Percentiles rank a stretch among this genome's conserved stretches.
These are phyloP conservation scores for Aurelia sp. DNA, from an alignment of 30 jellyfish, hydroid and myxozoan genomes.

Conservation along the genomic window DNA sequence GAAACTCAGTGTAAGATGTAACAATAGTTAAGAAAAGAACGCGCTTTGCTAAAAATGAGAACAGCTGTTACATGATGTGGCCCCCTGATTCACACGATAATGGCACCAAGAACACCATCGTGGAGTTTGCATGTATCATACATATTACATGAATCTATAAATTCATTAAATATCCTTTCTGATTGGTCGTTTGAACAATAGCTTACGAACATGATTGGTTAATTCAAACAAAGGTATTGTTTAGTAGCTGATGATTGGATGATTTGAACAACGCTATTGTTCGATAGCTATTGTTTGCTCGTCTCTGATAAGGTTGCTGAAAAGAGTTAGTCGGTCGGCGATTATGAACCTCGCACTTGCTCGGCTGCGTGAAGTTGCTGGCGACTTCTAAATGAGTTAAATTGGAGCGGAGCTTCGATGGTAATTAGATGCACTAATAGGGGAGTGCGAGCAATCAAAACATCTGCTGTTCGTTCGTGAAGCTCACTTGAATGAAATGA, in stretches of 20 bases:
- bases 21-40: not conserved
- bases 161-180: conserved; percentile 7
- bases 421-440: not conserved
- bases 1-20: no score
- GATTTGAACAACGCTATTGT: conserved; percentile 41
- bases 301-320: conserved; percentile 45
- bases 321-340: conserved; percentile 52
- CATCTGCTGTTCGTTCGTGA: no score
- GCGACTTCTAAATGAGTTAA: conserved; percentile 66
- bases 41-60: not conserved
- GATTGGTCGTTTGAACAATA: conserved; percentile 56
- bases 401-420: conserved; percentile 8
- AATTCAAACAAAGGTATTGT: conserved; percentile 45
- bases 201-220: conserved; percentile 44
- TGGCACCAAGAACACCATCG: conserved; percentile 59
- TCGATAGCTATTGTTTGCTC: conserved; percentile 41
- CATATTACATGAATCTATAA: conserved; percentile 47
- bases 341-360: conserved; percentile 44
- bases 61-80: not conserved
- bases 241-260: conserved; percentile 53
- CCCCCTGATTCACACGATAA: conserved; percentile 46
- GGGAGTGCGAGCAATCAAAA: no score
- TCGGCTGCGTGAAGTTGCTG: conserved; percentile 79
- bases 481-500: conserved; percentile 1
- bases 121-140: conserved; percentile 84